Evolutionary conservation across 2,888 invertebrate genomes (phyloP).

Genomic region (Phaedon cochleariae): DNA sequence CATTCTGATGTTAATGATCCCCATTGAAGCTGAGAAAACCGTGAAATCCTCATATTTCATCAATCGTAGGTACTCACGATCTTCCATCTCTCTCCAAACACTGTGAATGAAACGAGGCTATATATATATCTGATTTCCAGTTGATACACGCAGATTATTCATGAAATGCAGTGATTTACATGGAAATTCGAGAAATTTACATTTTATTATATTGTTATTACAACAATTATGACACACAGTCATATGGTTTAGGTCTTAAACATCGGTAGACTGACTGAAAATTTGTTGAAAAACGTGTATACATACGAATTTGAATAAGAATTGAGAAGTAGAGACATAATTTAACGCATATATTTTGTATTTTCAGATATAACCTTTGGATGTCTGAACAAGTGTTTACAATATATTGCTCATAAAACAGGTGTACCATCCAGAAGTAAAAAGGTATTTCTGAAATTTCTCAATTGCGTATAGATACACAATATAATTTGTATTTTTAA

Average conservation of each 20-base stretch:
- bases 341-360: background rate
- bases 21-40: background rate
- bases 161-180: conserved; percentile 30
- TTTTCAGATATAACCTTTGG: background rate
- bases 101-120: conserved; percentile 5
- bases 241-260: background rate
- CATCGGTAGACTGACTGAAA: background rate
- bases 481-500: too few relatives aligned
- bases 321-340: conserved; percentile 7
- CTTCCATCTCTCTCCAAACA: conserved; percentile 4
- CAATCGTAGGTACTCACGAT: background rate
- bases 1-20: too few relatives aligned
- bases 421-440: too few relatives aligned
- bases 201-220: conserved; percentile 45
- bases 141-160: conserved; percentile 32
- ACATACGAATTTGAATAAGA: conserved; percentile 4
- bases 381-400: background rate
- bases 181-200: conserved; percentile 40
- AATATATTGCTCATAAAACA: background rate
- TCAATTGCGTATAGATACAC: too few relatives aligned
- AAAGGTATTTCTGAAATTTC: too few relatives aligned
- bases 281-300: conserved; percentile 10
- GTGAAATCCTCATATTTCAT: background rate
- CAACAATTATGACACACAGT: conserved; percentile 34
- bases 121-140: background rate